Percentiles rank a stretch among this genome's conserved stretches.
Evolutionary conservation across 2,797 vertebrate species (phyloP).

Genomic region (Sebastes elongatus): DNA sequence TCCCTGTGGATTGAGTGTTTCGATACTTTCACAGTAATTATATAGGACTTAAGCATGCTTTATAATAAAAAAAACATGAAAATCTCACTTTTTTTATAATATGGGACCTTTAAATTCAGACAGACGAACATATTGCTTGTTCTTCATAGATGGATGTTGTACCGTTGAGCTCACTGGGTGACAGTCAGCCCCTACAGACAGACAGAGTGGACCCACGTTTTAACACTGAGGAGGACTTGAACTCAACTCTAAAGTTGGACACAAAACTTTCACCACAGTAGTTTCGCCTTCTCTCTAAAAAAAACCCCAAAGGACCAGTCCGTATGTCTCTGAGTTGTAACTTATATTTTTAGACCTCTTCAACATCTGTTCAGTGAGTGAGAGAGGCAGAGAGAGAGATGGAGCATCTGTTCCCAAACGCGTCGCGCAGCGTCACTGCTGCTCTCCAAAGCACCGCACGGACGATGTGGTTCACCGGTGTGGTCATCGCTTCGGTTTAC

Average conservation of each 20-base stretch:
- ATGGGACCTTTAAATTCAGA: neutral
- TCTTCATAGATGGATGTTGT: neutral
- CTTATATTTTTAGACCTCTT: neutral
- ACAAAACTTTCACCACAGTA: neutral
- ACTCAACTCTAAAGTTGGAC: neutral
- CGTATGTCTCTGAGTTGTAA: neutral
- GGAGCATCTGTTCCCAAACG: conserved; percentile 14
- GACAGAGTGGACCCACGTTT: neutral
- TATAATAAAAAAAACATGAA: too few species aligned
- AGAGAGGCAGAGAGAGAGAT: neutral
- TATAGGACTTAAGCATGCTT: too few species aligned
- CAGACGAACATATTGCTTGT: neutral
- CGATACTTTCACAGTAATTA: too few species aligned
- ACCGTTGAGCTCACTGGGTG: neutral
- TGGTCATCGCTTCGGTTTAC: conserved; percentile 89
- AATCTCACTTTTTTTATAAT: too few species aligned
- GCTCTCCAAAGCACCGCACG: conserved; percentile 7
- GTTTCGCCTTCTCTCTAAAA: neutral
- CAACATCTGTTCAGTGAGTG: neutral
- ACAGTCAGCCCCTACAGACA: neutral
- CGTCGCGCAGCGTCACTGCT: conserved; percentile 37
- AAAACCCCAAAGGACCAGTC: neutral
- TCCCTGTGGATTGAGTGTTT: too few species aligned
- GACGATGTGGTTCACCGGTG: conserved; percentile 81
- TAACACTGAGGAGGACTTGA: neutral